Evolutionary conservation across 1,140 invertebrate genomes (phyloP).

Genomic region (Chrysopa pallens): DNA sequence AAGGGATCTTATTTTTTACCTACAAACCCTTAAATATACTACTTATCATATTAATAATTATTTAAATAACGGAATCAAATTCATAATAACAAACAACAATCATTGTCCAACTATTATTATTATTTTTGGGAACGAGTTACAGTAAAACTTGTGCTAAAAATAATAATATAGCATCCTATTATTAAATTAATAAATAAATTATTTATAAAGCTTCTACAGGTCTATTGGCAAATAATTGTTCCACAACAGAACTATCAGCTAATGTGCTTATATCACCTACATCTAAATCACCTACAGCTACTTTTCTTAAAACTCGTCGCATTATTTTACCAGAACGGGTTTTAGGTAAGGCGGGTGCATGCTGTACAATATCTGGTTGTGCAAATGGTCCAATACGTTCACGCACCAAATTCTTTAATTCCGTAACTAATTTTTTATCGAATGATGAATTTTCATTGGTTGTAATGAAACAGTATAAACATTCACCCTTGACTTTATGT

Average conservation of each 20-base stretch:
- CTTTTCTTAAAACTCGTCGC: conserved; percentile 82
- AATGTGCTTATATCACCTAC: conserved; percentile 87
- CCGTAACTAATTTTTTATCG: conserved; percentile 46
- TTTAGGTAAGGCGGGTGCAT: conserved; percentile 84
- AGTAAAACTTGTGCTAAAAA: background rate
- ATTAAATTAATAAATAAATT: background rate
- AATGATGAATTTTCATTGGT: conserved; percentile 58
- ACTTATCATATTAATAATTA: background rate
- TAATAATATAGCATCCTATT: background rate
- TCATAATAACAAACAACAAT: background rate
- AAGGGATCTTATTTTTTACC: too few relatives aligned
- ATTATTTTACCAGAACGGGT: conserved; percentile 98
- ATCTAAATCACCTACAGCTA: conserved; percentile 71
- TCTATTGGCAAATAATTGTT: conserved; percentile 54
- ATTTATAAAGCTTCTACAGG: conserved; percentile 17
- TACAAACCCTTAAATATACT: too few relatives aligned
- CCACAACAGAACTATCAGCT: conserved; percentile 72
- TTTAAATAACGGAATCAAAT: background rate
- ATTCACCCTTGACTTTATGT: conserved; percentile 89
- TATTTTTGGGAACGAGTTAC: background rate
- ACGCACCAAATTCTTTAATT: conserved; percentile 70
- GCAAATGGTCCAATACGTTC: conserved; percentile 92
- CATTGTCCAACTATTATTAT: background rate
- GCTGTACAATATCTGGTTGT: conserved; percentile 83
- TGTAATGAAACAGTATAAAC: conserved; percentile 90